Conservation (phyloP, 2,113 vertebrate genomes). For the Thunnus maccoyii region DNA sequence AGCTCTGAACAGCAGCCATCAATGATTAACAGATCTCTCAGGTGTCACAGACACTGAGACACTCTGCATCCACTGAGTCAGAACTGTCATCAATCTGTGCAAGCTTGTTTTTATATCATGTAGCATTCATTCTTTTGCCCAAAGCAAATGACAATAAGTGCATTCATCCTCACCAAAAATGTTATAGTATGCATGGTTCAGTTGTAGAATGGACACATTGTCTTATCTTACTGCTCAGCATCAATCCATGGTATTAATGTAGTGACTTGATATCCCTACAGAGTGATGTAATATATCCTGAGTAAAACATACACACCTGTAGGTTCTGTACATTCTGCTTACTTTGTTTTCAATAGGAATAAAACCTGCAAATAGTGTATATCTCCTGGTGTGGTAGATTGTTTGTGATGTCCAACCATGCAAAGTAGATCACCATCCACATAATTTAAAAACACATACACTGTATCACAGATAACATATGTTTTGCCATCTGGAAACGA, state of each 20-base stretch:
- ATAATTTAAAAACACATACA: not conserved
- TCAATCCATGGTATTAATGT: not conserved
- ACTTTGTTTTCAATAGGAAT: constrained; percentile 2
- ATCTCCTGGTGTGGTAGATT: not conserved
- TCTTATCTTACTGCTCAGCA: not conserved
- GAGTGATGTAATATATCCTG: not conserved
- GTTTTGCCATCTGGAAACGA: too few relatives aligned
- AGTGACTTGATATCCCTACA: not conserved
- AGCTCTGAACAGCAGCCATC: constrained; percentile 6
- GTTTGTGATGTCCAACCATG: not conserved
- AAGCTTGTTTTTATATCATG: not conserved
- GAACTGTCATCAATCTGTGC: too few relatives aligned
- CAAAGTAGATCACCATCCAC: not conserved
- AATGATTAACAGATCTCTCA: constrained; percentile 51
- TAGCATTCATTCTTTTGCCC: not conserved
- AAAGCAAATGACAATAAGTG: not conserved
- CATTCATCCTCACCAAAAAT: not conserved
- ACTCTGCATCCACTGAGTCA: not conserved
- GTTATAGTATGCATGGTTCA: too few relatives aligned
- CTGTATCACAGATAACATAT: not conserved
- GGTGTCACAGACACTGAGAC: constrained; percentile 12
- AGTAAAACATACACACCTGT: not conserved
- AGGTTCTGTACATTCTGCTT: not conserved
- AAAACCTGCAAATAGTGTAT: not conserved
- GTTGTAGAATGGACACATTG: not conserved